These are phyloP conservation scores for Homarus gammarus DNA, from an alignment of 2,888 invertebrate genomes.

Conservation along the genomic window DNA sequence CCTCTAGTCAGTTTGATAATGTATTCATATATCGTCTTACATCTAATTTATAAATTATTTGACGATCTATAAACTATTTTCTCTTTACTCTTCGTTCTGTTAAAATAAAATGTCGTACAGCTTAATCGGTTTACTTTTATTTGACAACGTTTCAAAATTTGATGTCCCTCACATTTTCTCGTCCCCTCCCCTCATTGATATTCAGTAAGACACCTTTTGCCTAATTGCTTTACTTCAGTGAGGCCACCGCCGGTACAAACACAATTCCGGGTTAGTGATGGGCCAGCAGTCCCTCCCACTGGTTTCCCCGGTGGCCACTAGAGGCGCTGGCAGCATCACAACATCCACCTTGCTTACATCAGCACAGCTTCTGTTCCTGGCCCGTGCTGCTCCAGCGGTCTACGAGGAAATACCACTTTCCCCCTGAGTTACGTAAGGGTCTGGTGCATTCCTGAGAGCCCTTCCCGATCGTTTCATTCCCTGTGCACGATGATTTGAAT, in stretches of 20 bases:
- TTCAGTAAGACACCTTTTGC: neutral
- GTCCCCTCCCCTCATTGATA: neutral
- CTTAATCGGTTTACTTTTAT: neutral
- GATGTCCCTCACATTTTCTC: neutral
- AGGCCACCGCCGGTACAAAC: neutral
- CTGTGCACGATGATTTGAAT: neutral
- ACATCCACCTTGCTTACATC: neutral
- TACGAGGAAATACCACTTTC: neutral
- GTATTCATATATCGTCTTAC: too few species aligned
- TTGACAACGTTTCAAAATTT: neutral
- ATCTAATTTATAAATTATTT: neutral
- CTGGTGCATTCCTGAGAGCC: neutral
- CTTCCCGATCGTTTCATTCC: neutral
- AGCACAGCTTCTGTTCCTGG: neutral
- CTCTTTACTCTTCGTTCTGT: neutral
- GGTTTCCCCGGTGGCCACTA: neutral
- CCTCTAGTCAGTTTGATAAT: too few species aligned
- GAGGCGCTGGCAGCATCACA: neutral
- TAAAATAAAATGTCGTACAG: neutral
- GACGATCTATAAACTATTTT: neutral
- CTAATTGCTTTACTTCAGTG: neutral
- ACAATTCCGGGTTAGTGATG: neutral
- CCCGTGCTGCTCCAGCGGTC: neutral
- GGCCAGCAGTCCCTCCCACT: neutral
- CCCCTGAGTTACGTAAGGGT: neutral